A percentile compares a stretch with the other conserved stretches of the same genome.
Evolutionary conservation across 2,888 invertebrate species (phyloP).

Genomic region (Lumbricus terrestris): DNA sequence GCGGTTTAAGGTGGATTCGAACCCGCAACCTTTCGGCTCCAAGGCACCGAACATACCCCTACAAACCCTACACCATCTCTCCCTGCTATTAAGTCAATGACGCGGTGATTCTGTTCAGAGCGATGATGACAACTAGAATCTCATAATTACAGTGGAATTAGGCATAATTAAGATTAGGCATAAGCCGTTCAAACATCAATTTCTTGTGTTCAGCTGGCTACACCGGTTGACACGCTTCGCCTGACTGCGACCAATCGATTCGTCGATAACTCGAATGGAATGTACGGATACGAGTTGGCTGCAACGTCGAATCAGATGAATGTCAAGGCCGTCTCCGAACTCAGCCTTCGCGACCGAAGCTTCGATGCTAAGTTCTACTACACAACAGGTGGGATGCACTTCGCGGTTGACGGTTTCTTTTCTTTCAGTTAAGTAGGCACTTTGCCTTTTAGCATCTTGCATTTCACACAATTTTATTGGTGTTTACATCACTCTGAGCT

Average conservation of each 20-base stretch:
- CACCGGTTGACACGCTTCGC: slow-evolving; percentile 21
- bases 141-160: background rate
- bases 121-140: background rate
- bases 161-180: background rate
- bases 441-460: background rate
- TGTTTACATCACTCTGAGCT: background rate
- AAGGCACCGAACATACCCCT: no score
- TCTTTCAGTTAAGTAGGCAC: background rate
- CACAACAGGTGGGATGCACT: slow-evolving; percentile 16
- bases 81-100: background rate
- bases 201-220: slow-evolving; percentile 19
- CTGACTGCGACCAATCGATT: slow-evolving; percentile 17
- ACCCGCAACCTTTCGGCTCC: no score
- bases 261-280: slow-evolving; percentile 5
- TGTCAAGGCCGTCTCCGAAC: slow-evolving; percentile 16
- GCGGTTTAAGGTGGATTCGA: no score
- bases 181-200: background rate
- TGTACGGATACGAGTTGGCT: slow-evolving; percentile 23
- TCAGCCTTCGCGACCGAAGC: slow-evolving; percentile 19
- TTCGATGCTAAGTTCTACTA: slow-evolving; percentile 27
- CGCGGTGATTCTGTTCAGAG: background rate
- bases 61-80: no score
- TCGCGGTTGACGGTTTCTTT: background rate
- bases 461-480: background rate
- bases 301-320: background rate